A percentile compares a stretch with the other conserved stretches of the same genome.
phyloP scores from a whole-genome alignment of 2,888 invertebrate genomes.

The Stenodema calcarata region DNA sequence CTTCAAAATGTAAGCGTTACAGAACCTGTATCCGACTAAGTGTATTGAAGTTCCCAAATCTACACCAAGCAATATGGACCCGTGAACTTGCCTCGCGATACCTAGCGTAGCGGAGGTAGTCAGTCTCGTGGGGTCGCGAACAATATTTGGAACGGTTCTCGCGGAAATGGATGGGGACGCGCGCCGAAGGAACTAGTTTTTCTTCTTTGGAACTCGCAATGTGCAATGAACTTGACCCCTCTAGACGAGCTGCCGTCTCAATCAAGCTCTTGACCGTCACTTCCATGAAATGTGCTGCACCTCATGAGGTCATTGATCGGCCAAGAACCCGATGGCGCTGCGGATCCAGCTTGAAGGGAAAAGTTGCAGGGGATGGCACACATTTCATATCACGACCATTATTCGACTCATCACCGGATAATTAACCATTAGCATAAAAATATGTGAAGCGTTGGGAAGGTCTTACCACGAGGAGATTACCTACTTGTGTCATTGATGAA shows the following conservation, averaged over 20 bases:
- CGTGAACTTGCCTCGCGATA: background rate
- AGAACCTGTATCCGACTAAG: background rate
- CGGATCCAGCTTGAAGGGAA: background rate
- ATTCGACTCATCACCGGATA: background rate
- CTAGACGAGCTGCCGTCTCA: constrained; percentile 7
- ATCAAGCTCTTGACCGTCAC: constrained; percentile 37
- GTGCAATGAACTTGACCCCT: constrained; percentile 35
- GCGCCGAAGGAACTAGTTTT: constrained; percentile 30
- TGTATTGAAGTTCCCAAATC: no score
- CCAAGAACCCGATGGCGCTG: constrained; percentile 17
- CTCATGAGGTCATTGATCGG: constrained; percentile 32
- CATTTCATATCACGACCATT: background rate
- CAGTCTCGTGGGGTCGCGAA: background rate
- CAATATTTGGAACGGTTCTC: constrained; percentile 34
- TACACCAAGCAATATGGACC: no score
- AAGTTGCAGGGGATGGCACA: background rate
- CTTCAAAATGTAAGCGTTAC: no score
- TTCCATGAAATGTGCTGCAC: constrained; percentile 41
- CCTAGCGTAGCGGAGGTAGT: background rate
- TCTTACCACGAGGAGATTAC: no score
- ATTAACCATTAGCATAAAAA: no score
- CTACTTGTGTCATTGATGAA: no score
- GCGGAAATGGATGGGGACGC: constrained; percentile 16
- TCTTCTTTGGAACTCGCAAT: constrained; percentile 22
- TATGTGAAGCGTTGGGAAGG: no score